Conservation (phyloP, 2,797 vertebrate genomes). For the Sardinella longiceps region DNA sequence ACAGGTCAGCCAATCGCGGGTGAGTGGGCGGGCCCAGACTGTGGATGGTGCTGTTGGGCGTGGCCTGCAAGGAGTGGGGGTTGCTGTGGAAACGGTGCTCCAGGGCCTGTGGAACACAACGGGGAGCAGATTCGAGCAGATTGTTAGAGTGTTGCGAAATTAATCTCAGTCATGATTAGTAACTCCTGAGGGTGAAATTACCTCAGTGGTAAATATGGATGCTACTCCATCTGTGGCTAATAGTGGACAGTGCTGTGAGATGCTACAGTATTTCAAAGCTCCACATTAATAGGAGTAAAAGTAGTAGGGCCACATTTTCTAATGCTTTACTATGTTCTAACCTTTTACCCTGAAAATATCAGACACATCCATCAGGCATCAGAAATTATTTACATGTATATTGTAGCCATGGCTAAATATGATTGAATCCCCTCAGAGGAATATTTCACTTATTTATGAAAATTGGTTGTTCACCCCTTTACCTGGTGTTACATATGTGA, state of each 20-base stretch:
- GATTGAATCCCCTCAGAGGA: too few species aligned
- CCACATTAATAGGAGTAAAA: background rate
- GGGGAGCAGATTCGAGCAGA: background rate
- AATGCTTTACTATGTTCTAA: background rate
- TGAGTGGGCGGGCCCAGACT: constrained; percentile 78
- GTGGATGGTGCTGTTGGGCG: constrained; percentile 81
- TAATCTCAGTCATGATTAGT: background rate
- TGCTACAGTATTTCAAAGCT: background rate
- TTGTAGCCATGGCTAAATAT: background rate
- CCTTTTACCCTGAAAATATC: background rate
- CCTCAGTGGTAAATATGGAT: background rate
- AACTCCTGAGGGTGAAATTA: background rate
- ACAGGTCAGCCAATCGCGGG: constrained; percentile 84
- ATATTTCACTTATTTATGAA: too few species aligned
- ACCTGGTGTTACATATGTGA: too few species aligned
- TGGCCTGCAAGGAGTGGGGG: constrained; percentile 79
- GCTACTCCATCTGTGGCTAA: constrained; percentile 1
- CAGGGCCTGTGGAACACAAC: constrained; percentile 60
- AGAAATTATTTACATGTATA: background rate
- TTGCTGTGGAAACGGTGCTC: constrained; percentile 75
- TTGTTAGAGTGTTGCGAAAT: background rate
- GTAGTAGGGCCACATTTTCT: background rate
- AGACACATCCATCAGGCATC: background rate
- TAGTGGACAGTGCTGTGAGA: background rate
- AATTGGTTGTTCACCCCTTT: too few species aligned